These are phyloP conservation scores for Corythornis vintsioides DNA, from an alignment of 2,113 vertebrate species.

Conservation along the genomic window DNA sequence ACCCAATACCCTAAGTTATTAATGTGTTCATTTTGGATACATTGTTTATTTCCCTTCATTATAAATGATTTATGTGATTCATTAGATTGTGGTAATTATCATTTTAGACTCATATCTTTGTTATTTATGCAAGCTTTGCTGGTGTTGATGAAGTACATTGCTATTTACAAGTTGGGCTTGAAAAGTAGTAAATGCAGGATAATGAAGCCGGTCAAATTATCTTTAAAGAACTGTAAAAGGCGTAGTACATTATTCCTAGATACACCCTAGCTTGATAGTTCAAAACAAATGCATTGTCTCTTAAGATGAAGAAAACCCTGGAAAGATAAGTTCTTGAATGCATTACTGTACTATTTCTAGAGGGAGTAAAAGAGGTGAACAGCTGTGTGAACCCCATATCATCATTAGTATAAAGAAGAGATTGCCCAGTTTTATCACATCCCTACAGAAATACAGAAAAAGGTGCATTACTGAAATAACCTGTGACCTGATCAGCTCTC, in stretches of 20 bases:
- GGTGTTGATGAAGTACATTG: slow-evolving; percentile 52
- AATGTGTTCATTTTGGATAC: slow-evolving; percentile 65
- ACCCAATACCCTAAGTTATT: slow-evolving; percentile 47
- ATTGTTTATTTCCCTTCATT: slow-evolving; percentile 76
- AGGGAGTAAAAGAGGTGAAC: not conserved
- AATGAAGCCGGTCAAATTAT: slow-evolving; percentile 55
- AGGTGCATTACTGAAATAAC: not conserved
- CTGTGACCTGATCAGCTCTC: not conserved
- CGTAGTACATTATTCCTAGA: slow-evolving; percentile 1
- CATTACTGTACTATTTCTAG: not conserved
- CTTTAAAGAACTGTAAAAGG: slow-evolving; percentile 44
- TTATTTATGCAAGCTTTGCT: slow-evolving; percentile 59
- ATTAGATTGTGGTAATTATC: slow-evolving; percentile 79
- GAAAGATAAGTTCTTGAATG: not conserved
- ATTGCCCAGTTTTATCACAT: not conserved
- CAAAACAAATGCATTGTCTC: not conserved
- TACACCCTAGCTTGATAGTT: not conserved
- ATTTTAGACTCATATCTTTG: slow-evolving; percentile 71
- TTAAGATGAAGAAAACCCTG: not conserved
- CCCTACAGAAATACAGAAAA: not conserved
- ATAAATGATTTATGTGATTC: slow-evolving; percentile 81
- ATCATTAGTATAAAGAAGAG: not conserved
- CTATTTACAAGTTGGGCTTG: slow-evolving; percentile 52
- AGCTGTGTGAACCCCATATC: not conserved
- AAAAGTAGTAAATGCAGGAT: slow-evolving; percentile 35